Conservation (phyloP, 2,797 vertebrate genomes). For the Enteromius treurensis region DNA sequence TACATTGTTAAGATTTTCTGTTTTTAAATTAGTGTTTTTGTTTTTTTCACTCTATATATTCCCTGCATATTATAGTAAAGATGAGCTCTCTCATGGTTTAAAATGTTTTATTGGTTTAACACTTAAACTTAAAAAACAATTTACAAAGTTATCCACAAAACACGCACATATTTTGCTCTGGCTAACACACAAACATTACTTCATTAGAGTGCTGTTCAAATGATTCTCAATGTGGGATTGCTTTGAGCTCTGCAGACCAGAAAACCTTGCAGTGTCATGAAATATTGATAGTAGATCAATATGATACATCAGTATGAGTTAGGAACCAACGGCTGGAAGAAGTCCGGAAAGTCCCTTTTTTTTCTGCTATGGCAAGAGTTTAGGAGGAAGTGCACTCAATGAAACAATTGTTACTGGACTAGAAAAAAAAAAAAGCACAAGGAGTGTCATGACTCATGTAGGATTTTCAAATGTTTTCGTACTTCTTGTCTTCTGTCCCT, state of each 20-base stretch:
- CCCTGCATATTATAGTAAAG: not conserved
- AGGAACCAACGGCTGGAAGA: constrained; percentile 1
- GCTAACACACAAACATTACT: not conserved
- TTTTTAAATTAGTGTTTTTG: too few relatives aligned
- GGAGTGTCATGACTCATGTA: constrained; percentile 5
- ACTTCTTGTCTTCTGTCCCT: not conserved
- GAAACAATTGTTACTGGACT: constrained; percentile 1
- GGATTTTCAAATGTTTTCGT: not conserved
- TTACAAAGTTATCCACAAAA: not conserved
- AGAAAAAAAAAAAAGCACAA: not conserved
- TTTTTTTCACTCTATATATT: not conserved
- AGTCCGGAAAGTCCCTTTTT: constrained; percentile 25
- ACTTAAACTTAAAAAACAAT: not conserved
- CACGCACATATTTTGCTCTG: not conserved
- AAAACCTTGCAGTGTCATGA: constrained; percentile 40
- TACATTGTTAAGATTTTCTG: too few relatives aligned
- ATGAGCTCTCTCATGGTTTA: not conserved
- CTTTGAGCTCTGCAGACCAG: constrained; percentile 20
- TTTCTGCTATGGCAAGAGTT: not conserved
- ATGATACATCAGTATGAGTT: constrained; percentile 14
- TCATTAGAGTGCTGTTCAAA: constrained; percentile 7
- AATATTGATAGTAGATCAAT: constrained; percentile 50
- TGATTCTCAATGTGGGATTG: constrained; percentile 1
- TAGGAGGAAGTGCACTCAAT: constrained; percentile 7
- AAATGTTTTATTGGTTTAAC: not conserved